Evolutionary conservation across 2,797 vertebrate genomes (phyloP).

Genomic region (Thamnophis elegans): DNA sequence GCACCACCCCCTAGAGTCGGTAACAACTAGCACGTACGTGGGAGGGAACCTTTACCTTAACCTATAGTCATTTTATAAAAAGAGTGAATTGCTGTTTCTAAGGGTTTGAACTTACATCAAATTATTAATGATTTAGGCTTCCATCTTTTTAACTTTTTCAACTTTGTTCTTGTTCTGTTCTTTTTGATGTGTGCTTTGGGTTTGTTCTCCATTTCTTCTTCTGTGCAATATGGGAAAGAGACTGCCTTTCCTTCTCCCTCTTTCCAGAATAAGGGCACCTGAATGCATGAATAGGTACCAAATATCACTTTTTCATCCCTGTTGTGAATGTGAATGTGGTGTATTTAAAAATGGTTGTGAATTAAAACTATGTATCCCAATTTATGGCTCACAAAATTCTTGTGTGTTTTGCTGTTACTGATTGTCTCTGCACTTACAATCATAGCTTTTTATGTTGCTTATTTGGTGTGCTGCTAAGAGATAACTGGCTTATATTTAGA

Average conservation of each 20-base stretch:
- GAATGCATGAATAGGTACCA: slow-evolving; percentile 88
- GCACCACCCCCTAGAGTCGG: too few relatives aligned
- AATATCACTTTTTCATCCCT: slow-evolving; percentile 53
- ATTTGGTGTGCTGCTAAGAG: slow-evolving; percentile 39
- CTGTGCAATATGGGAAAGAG: slow-evolving; percentile 80
- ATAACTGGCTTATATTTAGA: slow-evolving; percentile 29
- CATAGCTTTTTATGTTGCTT: slow-evolving; percentile 14
- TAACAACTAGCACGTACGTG: too few relatives aligned
- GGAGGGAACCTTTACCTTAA: too few relatives aligned
- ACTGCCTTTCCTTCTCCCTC: slow-evolving; percentile 72
- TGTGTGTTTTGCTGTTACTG: slow-evolving; percentile 26
- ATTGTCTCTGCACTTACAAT: slow-evolving; percentile 1
- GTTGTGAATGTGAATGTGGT: slow-evolving; percentile 51
- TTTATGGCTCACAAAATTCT: background rate
- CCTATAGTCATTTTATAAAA: background rate
- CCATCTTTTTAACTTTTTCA: slow-evolving; percentile 64
- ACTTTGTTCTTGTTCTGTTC: slow-evolving; percentile 79
- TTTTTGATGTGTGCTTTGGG: slow-evolving; percentile 73
- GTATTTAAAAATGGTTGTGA: slow-evolving; percentile 45
- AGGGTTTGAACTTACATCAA: background rate
- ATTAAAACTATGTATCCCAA: slow-evolving; percentile 50
- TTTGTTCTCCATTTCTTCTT: slow-evolving; percentile 68
- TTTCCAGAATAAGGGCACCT: slow-evolving; percentile 75
- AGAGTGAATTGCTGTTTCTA: background rate
- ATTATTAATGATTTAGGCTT: slow-evolving; percentile 9